phyloP scores from a whole-genome alignment of 2,888 invertebrate genomes.

The Cheilosia scutellata region DNA sequence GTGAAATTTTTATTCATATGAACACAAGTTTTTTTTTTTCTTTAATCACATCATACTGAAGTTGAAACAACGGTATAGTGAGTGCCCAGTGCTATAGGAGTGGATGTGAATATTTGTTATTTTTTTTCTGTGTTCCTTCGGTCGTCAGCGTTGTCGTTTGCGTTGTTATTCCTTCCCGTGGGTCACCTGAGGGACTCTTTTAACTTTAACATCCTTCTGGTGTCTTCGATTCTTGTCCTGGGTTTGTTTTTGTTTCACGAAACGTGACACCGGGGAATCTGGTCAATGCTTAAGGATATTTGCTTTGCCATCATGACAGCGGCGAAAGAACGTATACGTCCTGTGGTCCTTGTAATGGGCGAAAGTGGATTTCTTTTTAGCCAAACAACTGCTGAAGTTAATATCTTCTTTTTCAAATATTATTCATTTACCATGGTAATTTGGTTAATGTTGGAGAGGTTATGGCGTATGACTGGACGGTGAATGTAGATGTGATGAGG shows the following conservation, averaged over 20 bases:
- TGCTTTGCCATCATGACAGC: conserved; percentile 15
- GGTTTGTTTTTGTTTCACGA: conserved; percentile 22
- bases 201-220: conserved; percentile 41
- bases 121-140: neutral
- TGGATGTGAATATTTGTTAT: conserved; percentile 12
- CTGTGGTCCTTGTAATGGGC: conserved; percentile 42
- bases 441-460: conserved; percentile 22
- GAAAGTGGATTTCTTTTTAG: conserved; percentile 40
- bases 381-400: conserved; percentile 20
- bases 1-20: conserved; percentile 53
- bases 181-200: conserved; percentile 56
- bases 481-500: no score
- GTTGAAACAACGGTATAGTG: neutral
- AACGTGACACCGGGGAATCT: conserved; percentile 45
- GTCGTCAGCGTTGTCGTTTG: conserved; percentile 10
- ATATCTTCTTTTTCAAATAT: conserved; percentile 11
- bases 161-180: conserved; percentile 38
- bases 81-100: neutral
- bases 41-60: conserved; percentile 6
- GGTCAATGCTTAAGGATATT: conserved; percentile 50
- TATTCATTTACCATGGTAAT: conserved; percentile 41
- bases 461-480: neutral
- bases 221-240: neutral
- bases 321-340: neutral
- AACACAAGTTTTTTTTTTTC: conserved; percentile 11